Conservation (phyloP, 2,888 invertebrate genomes). For the Eilema caniola region DNA sequence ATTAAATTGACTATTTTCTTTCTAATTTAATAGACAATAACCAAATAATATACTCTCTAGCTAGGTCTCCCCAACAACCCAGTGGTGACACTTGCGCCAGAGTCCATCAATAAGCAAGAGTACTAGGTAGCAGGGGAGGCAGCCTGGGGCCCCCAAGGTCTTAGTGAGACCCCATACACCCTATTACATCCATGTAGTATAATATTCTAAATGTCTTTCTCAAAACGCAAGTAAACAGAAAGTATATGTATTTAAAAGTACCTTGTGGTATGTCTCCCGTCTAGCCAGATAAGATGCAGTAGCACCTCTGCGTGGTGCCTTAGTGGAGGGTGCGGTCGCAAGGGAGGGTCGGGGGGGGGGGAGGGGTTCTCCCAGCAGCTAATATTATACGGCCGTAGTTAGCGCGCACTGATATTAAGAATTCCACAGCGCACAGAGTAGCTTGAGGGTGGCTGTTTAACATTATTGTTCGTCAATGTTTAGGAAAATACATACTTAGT, state of each 20-base stretch:
- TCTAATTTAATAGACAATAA: no score
- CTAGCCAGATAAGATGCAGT: conserved; percentile 23
- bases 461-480: conserved; percentile 9
- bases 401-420: conserved; percentile 87
- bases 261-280: background rate
- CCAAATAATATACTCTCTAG: no score
- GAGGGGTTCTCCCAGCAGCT: conserved; percentile 62
- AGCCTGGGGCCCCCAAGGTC: no score
- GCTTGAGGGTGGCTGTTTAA: conserved; percentile 19
- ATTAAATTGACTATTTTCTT: no score
- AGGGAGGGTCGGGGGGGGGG: conserved; percentile 30
- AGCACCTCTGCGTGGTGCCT: conserved; percentile 53
- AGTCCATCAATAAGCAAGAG: no score
- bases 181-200: no score
- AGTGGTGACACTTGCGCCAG: no score
- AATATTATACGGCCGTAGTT: conserved; percentile 85
- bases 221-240: no score
- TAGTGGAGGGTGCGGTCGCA: conserved; percentile 37
- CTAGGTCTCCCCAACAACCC: no score
- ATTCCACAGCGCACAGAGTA: conserved; percentile 77
- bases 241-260: background rate
- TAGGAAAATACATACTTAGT: background rate
- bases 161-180: no score
- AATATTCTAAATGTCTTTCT: background rate
- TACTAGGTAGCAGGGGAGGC: no score